Base-by-base conservation (phyloP, 92 coral and sea anemone species). In the Parazoanthus darwini region DNA sequence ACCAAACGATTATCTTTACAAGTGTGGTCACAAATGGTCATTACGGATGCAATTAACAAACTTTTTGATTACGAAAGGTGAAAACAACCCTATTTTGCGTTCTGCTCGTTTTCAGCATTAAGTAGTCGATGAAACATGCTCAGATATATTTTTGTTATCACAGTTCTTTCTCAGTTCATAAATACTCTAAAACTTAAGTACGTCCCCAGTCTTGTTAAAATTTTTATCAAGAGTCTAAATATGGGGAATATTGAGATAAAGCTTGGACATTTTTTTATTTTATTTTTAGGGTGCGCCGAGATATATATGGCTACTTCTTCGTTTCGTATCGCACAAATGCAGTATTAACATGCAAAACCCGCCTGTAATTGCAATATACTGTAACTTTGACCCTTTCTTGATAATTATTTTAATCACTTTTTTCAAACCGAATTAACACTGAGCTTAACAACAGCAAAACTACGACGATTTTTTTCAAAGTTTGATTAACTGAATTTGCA, bases 41-140 rank as follows among this genome's bases (percentile, higher is more conserved):
- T 44, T 84, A 26, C 26, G 54, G 48, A 76, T 76, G 11, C n/a
- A 22, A 76, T 76, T 42, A 25, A 72, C 23, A 44, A 29, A 43
- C 79, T 29, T 25, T 44, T 72, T 71, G 15, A 84, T 46, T 84
- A n/a, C 46, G 78, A 72, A 9, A 29, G 26, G 15, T 10, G 43
- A 42, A 15, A 33, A 44, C 48, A 72, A 13, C n/a, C 39, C 4
- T 78, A 35, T 72, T 25, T 44, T 82, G 38, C 11, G 23, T 82
- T 82, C 76, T 13, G 66, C 63, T 36, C 11, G 50, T 46, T 46
- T 46, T 46, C 51, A 4, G 11, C 51, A 46, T 38, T 51, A 14
- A 37, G 38, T 83, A 46, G 26, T 16, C 23, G 66, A 46, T 84
- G 78, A 71, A 84, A 71, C 68, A 65, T 26, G 78, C 79, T 71